These are phyloP conservation scores for Meles meles DNA, from an alignment of 2,113 vertebrate species.

Conservation along the genomic window DNA sequence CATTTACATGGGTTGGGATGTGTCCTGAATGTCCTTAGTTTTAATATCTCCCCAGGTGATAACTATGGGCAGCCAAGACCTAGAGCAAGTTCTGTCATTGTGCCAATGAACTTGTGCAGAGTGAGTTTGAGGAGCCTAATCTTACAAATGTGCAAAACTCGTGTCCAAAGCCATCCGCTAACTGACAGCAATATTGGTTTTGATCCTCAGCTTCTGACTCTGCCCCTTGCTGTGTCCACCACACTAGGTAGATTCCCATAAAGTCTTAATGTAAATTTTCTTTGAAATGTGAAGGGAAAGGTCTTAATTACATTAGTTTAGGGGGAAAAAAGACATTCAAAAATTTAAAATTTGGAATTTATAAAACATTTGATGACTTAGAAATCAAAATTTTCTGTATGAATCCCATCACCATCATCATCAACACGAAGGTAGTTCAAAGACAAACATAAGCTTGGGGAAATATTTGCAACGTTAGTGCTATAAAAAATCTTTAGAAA, in stretches of 20 bases:
- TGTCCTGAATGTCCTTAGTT: neutral
- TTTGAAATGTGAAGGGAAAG: neutral
- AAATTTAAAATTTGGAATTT: neutral
- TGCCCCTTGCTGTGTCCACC: rapidly evolving
- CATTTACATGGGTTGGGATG: neutral
- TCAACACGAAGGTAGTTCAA: neutral
- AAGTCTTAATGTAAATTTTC: neutral
- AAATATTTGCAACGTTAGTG: neutral
- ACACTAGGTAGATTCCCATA: rapidly evolving
- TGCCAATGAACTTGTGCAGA: neutral
- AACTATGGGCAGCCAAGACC: neutral
- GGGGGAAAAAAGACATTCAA: neutral
- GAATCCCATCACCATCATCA: neutral
- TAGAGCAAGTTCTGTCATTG: neutral
- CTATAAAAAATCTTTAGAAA: neutral
- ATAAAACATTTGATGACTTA: neutral
- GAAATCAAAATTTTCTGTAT: neutral
- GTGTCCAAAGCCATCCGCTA: neutral
- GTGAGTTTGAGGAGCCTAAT: rapidly evolving
- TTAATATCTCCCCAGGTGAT: neutral
- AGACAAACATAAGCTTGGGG: neutral
- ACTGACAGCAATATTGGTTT: rapidly evolving
- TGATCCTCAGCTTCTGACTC: neutral
- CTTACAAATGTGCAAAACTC: neutral
- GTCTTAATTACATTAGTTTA: neutral